Percentiles rank a stretch among this genome's conserved stretches.
Conservation (phyloP, 2,797 vertebrate species). For the Megaceryle alcyon region DNA sequence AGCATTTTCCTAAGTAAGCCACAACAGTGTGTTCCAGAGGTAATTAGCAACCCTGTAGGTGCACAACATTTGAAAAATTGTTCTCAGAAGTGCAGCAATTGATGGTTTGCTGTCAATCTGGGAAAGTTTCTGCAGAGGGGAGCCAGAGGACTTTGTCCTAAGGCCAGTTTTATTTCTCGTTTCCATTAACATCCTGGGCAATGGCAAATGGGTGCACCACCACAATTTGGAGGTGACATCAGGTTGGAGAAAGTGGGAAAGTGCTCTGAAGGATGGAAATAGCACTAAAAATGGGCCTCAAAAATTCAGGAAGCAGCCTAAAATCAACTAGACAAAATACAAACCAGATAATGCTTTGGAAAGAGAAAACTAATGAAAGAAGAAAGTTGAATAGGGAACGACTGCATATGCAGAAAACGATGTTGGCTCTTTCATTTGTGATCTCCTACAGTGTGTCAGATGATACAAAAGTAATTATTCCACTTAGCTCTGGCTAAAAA, state of each 20-base stretch:
- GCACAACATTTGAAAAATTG: background rate
- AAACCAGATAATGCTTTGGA: background rate
- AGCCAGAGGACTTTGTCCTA: background rate
- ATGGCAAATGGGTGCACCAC: background rate
- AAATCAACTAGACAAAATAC: slow-evolving; percentile 1
- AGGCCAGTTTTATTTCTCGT: background rate
- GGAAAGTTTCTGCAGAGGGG: background rate
- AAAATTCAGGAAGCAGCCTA: background rate
- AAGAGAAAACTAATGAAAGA: background rate
- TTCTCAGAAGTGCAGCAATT: background rate
- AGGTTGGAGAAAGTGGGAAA: background rate
- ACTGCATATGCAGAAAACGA: background rate
- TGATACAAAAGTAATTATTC: slow-evolving; percentile 6
- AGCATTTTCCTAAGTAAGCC: background rate
- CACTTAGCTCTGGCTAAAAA: background rate
- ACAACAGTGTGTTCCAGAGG: background rate
- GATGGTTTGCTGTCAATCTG: background rate
- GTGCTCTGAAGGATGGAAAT: background rate
- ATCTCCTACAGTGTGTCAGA: background rate
- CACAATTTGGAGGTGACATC: background rate
- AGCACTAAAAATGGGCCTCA: background rate
- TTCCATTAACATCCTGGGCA: background rate
- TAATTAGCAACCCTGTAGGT: background rate
- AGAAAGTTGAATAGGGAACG: background rate
- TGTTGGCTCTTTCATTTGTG: no score